Evolutionary conservation across 2,888 invertebrate species (phyloP).

Genomic region (Bombylius discolor): DNA sequence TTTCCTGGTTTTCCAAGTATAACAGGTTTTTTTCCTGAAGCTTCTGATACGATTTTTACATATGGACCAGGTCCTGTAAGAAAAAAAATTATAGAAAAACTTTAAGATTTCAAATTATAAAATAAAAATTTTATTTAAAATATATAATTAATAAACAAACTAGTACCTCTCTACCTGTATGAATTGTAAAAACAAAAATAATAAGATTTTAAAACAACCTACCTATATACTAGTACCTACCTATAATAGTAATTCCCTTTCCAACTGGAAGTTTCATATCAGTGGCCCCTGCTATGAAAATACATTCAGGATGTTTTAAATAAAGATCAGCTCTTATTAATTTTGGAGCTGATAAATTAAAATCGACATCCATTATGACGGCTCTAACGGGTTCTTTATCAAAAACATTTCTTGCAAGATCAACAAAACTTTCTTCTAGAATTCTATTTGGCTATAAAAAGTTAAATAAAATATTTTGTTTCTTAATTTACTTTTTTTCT

Average conservation of each 20-base stretch:
- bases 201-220: too few relatives aligned
- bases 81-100: background rate
- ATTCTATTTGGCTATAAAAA: slow-evolving; percentile 21
- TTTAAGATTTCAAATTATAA: background rate
- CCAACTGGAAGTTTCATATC: slow-evolving; percentile 32
- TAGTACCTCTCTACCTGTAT: background rate
- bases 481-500: too few relatives aligned
- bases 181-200: too few relatives aligned
- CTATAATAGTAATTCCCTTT: slow-evolving; percentile 28
- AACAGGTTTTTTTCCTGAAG: slow-evolving; percentile 27
- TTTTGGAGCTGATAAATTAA: slow-evolving; percentile 35
- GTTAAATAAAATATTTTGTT: background rate
- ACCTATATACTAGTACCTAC: slow-evolving; percentile 15
- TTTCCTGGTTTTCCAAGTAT: slow-evolving; percentile 38
- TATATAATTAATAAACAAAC: background rate
- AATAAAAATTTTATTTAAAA: background rate
- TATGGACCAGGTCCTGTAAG: slow-evolving; percentile 32
- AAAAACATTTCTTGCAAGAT: slow-evolving; percentile 18
- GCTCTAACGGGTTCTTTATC: slow-evolving; percentile 34
- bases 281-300: slow-evolving; percentile 35
- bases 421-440: slow-evolving; percentile 21
- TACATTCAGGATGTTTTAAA: slow-evolving; percentile 33
- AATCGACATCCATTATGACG: slow-evolving; percentile 38
- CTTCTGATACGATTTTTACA: slow-evolving; percentile 28
- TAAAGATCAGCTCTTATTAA: slow-evolving; percentile 36